Base-by-base conservation (phyloP, 2,888 invertebrate species). In the Holacanthella duospinosa region DNA sequence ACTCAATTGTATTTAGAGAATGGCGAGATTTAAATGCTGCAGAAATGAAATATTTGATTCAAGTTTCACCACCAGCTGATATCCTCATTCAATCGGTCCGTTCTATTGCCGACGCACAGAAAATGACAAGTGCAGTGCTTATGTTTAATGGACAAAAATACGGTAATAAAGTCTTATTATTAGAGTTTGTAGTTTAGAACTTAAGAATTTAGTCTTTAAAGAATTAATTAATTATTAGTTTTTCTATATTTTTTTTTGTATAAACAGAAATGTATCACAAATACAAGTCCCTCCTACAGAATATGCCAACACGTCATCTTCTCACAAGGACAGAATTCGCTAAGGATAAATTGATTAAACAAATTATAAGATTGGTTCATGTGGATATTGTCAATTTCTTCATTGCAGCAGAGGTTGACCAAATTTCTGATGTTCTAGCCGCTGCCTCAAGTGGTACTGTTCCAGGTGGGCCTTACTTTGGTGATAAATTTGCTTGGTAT, bases 351-450 rank as follows among this genome's bases (percentile, higher is more conserved):
- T 62, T 78, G 9, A 80, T 86, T 58, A 82, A 82, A 0, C 91
- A 91, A 75, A 79, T 92, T 69, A 80, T 82, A 64, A 83, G 86
- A 75, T 79, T 89, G 63, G 80, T 89, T 26, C 86, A 89, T 74
- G 78, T 93, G 73, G 92, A 93, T 74, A 88, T 94, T 53, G 88
- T 91, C 27, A 92, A 93, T 75, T 92, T 88, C 75, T 94, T 95
- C 77, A 81, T 94, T 12, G 79, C 93, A 59, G 91, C 89, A 2
- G 36, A 61, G 1, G 62, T 67, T 1, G 65, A 56, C 9, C 67
- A 71, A 66, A 67, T 73, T 2, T 60, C 68, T 16, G 60, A 29
- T 28, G 69, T 71, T 29, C 59, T 73, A 25, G 63, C 64, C 9
- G 62, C 69, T 62, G 73, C 73, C 0, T 69, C 70, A 1, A 66